Percentiles rank a stretch among this genome's conserved stretches.
Conservation (phyloP, 2,888 invertebrate genomes). For the Melikaiella ostensackeni region DNA sequence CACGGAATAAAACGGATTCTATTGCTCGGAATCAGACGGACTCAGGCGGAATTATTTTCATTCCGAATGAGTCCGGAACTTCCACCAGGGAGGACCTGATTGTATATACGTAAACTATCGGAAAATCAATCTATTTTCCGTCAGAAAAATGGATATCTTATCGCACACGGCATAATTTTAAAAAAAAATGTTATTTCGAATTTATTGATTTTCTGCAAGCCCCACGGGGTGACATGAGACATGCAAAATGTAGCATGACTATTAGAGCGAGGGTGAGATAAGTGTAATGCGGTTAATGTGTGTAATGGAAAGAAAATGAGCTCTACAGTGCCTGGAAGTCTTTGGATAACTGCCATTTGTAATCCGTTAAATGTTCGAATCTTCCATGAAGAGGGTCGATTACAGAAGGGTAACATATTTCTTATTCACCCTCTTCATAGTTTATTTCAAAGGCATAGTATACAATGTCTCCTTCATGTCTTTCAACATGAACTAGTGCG, state of each 20-base stretch:
- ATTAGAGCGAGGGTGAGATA: conserved; percentile 32
- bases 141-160: background rate
- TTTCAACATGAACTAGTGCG: background rate
- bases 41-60: no score
- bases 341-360: conserved; percentile 17
- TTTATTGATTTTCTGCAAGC: conserved; percentile 6
- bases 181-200: background rate
- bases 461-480: background rate
- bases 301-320: conserved; percentile 27
- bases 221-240: background rate
- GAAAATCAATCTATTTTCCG: background rate
- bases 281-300: conserved; percentile 21
- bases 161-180: no score
- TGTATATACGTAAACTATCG: no score
- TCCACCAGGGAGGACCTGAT: no score
- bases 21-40: no score
- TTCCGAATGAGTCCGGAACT: no score
- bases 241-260: conserved; percentile 27
- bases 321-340: background rate
- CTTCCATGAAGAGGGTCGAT: conserved; percentile 1
- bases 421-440: conserved; percentile 11
- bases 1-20: no score
- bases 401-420: conserved; percentile 1
- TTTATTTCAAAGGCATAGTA: background rate
- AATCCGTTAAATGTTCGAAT: conserved; percentile 15